Base-by-base conservation (phyloP, 2,888 invertebrate species). In the Patella ulyssiponensis region DNA sequence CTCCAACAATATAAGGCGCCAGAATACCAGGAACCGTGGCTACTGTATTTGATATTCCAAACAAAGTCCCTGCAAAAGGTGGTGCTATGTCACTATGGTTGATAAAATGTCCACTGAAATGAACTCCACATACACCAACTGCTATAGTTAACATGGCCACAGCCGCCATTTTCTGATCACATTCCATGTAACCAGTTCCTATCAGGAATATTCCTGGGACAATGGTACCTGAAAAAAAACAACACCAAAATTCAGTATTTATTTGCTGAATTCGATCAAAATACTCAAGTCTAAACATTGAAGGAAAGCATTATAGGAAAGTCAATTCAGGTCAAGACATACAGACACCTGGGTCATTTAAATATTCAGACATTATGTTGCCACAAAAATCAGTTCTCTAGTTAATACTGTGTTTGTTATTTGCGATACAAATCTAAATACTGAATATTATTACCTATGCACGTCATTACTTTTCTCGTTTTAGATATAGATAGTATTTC, bases 101-200 rank as follows among this genome's bases (percentile, higher is more conserved):
- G 44, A 81, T 77, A 14, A 86, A 69, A 76, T 80, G 85, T 9
- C 88, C 89, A 23, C 82, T 77, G 81, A 85, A 87, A 17, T 80
- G 79, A 53, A 83, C 80, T 2, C 88, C 88, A 71, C 78, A 81
- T 33, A 83, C 15, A 12, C 87, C 81, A 9, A 89, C 85, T 11
- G 83, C 84, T 0, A 85, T 14, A 5, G 82, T 81, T 12, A 89
- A 81, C n/a, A 89, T 71, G 2, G 76, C 81, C 33, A 89, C 81
- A 9, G 86, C 88, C 9, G 83, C 73, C 11, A 27, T 77, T 7
- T 84, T 69, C 53, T 85, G 82, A 2, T 77, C 78, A 74, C 87
- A 87, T 77, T 86, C 85, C 75, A 88, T 74, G 73, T 84, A 89
- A 23, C 86, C 85, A 58, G 88, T 82, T 17, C 75, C 81, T 23